Evolutionary conservation across 2,888 invertebrate genomes (phyloP).

Genomic region (Oligia latruncula): DNA sequence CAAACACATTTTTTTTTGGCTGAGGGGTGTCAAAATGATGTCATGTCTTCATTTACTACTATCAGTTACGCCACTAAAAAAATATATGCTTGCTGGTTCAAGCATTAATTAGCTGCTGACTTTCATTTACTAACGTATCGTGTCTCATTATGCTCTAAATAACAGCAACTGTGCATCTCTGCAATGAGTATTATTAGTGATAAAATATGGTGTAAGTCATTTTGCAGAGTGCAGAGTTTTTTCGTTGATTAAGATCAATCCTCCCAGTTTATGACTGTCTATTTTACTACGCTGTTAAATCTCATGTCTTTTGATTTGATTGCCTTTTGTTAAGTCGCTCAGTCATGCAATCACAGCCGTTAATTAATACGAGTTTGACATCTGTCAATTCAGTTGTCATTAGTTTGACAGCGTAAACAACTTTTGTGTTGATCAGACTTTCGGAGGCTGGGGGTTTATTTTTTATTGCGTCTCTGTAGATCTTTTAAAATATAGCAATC

Average conservation of each 20-base stretch:
- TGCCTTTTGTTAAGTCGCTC: not conserved
- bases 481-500: constrained; percentile 29
- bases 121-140: not conserved
- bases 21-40: constrained; percentile 6
- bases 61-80: not conserved
- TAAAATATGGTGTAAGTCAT: constrained; percentile 40
- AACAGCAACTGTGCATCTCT: constrained; percentile 33
- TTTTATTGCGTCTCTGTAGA: constrained; percentile 21
- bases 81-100: constrained; percentile 28
- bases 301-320: not conserved
- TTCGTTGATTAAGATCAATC: not conserved
- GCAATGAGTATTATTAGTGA: constrained; percentile 57
- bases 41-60: not conserved
- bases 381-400: not conserved
- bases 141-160: constrained; percentile 22
- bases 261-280: constrained; percentile 3
- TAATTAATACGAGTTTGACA: not conserved
- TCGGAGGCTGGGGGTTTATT: not conserved
- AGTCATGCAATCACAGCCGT: not conserved
- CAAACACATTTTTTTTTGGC: not conserved
- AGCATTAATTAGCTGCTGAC: not conserved
- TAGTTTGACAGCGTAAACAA: constrained; percentile 6
- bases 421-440: constrained; percentile 3
- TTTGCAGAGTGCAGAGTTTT: constrained; percentile 48
- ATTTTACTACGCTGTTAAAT: not conserved